These are phyloP conservation scores for Hephaestus fuliginosus DNA, from an alignment of 2,797 vertebrate genomes.

Conservation along the genomic window DNA sequence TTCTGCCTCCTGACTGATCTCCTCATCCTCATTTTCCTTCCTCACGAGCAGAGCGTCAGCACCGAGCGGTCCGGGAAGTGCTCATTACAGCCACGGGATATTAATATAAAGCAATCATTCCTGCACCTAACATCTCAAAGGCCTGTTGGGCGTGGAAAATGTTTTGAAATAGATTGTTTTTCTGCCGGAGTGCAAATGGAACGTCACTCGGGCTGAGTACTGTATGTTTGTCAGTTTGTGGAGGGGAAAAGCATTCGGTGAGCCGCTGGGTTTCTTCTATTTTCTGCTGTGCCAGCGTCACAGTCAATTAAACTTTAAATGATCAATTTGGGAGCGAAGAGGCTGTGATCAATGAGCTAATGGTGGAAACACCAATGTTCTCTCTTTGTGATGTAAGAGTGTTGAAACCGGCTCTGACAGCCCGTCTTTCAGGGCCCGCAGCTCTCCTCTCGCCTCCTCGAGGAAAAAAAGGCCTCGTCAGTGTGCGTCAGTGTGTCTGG, in stretches of 20 bases:
- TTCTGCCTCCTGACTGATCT: slow-evolving; percentile 61
- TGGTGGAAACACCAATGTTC: slow-evolving; percentile 73
- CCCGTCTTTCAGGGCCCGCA: slow-evolving; percentile 58
- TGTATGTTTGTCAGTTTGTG: slow-evolving; percentile 48
- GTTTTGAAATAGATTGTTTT: slow-evolving; percentile 48
- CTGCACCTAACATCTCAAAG: slow-evolving; percentile 18
- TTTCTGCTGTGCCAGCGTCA: slow-evolving; percentile 63
- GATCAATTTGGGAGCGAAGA: slow-evolving; percentile 72
- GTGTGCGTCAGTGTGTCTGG: slow-evolving; percentile 40
- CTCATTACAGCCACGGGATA: slow-evolving; percentile 34
- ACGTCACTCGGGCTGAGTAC: slow-evolving; percentile 20
- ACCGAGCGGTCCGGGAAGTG: slow-evolving; percentile 10
- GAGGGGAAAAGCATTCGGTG: slow-evolving; percentile 16
- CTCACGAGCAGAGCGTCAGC: slow-evolving; percentile 24
- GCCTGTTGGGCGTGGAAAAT: slow-evolving; percentile 32
- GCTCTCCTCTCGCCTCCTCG: slow-evolving; percentile 23
- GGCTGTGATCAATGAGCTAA: slow-evolving; percentile 70
- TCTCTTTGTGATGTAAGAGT: slow-evolving; percentile 64
- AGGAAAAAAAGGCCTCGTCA: slow-evolving; percentile 27
- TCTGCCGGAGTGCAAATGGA: slow-evolving; percentile 43
- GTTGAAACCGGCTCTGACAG: slow-evolving; percentile 62
- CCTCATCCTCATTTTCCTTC: slow-evolving; percentile 46
- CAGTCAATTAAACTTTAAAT: slow-evolving; percentile 74
- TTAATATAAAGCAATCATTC: slow-evolving; percentile 52
- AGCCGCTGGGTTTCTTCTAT: slow-evolving; percentile 46